Base-by-base conservation (phyloP, 2,113 vertebrate species). In the Indicator indicator region DNA sequence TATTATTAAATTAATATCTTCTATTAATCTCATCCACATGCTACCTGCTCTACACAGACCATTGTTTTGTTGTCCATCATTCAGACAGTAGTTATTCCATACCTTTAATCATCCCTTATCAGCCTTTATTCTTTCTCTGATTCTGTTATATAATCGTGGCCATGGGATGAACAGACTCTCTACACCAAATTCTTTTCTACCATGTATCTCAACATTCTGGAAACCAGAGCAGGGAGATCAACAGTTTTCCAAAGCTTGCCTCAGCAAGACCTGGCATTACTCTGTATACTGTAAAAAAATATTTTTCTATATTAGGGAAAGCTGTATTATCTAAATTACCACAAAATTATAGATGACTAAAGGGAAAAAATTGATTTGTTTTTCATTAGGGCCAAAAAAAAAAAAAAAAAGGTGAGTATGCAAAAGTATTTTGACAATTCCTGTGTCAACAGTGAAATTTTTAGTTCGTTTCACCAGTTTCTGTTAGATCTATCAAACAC, bases 171-270 rank as follows among this genome's bases (percentile, higher is more conserved):
- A 48, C 56, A 90, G 83, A 65, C 44, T 74, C 59, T 93, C 73
- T 63, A 59, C 42, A 77, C 56, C 85, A 96, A 71, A 93, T 73
- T 79, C 63, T 6, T 83, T 84, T 63, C 44, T 62, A 84, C 59
- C 86, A 42, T 55, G 59, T 33, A 79, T 89, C 83, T 71, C 6
- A 2, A 40, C 59, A 24, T 89, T 85, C 89, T 81, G 90, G 87
- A 91, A 95, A 88, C 23, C 85, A 94, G 63, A 83, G 27, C 32
- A n/a, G 69, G 52, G n/a, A 93, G 89, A 96, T 94, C 69, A 96
- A 91, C 95, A 90, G 81, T 85, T 16, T 77, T 54, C 46, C 70
- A 84, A 94, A 91, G 44, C 91, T 91, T 94, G n/a, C 18, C 24
- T 91, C 67, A 88, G 55, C 9, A 33, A 86, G 73, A 88, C 46